Percentiles rank a stretch among this genome's conserved stretches.
phyloP scores from a whole-genome alignment of 2,888 invertebrate species.

The Chaetogeoica ovagalla region DNA sequence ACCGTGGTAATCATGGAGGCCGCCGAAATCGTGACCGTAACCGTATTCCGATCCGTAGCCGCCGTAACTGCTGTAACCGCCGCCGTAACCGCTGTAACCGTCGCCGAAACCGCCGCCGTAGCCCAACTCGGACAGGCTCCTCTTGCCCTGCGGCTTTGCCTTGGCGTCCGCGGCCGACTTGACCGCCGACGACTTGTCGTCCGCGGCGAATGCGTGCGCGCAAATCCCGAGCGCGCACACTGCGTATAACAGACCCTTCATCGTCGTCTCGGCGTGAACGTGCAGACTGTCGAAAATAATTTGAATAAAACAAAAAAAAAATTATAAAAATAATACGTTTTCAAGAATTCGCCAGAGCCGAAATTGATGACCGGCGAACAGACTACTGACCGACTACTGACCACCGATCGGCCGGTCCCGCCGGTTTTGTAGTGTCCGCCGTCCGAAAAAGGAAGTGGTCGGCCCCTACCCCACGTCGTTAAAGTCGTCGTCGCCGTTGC shows the following conservation, averaged over 20 bases:
- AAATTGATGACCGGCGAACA: not conserved
- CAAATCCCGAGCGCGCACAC: conserved; percentile 37
- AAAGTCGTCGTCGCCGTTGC: not conserved
- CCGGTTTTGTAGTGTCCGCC: conserved; percentile 42
- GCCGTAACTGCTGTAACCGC: conserved; percentile 24
- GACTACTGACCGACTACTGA: conserved; percentile 21
- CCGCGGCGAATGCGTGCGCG: conserved; percentile 29
- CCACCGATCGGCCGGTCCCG: conserved; percentile 5
- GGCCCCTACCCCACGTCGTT: not conserved
- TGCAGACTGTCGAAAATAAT: not conserved
- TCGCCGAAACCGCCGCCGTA: not conserved
- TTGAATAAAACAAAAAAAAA: no score
- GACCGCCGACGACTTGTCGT: not conserved
- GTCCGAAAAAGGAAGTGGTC: conserved; percentile 45
- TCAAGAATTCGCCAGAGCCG: no score
- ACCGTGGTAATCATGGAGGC: conserved; percentile 8
- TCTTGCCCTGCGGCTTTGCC: conserved; percentile 13
- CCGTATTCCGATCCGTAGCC: conserved; percentile 29
- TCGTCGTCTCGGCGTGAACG: not conserved
- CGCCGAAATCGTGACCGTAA: conserved; percentile 45
- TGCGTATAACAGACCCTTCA: conserved; percentile 33
- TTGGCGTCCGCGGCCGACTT: not conserved
- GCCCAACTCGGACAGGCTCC: not conserved
- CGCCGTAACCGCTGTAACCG: conserved; percentile 23
- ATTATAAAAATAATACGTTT: no score